phyloP scores from a whole-genome alignment of 2,113 vertebrate species.

The Entelurus aequoreus region DNA sequence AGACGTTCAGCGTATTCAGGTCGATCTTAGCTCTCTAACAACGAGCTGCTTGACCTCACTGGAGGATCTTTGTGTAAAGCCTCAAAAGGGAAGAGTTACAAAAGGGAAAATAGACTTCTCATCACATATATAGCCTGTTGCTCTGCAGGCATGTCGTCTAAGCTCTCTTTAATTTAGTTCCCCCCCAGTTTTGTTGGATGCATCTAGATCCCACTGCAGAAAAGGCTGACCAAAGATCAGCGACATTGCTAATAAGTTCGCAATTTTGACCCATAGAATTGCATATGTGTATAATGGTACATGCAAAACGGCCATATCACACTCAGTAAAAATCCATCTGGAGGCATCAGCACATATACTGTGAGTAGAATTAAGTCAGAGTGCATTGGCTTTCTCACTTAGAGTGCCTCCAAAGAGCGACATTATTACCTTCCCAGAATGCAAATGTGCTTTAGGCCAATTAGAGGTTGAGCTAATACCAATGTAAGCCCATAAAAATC shows the following conservation, averaged over 20 bases:
- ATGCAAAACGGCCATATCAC: constrained; percentile 57
- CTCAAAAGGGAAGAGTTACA: not conserved
- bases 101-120: not conserved
- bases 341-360: constrained; percentile 63
- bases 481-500: constrained; percentile 62
- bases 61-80: constrained; percentile 28
- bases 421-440: constrained; percentile 68
- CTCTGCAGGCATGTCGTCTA: constrained; percentile 6
- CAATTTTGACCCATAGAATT: constrained; percentile 28
- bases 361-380: constrained; percentile 58
- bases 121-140: constrained; percentile 3
- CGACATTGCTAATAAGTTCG: constrained; percentile 23
- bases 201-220: constrained; percentile 16
- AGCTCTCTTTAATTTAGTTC: constrained; percentile 18
- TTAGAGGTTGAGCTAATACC: constrained; percentile 66
- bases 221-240: constrained; percentile 20
- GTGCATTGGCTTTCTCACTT: constrained; percentile 64
- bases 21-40: constrained; percentile 27
- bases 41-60: constrained; percentile 32
- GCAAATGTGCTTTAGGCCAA: constrained; percentile 64
- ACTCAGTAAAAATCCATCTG: constrained; percentile 63
- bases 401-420: constrained; percentile 59
- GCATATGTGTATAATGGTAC: constrained; percentile 41
- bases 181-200: not conserved
- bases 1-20: constrained; percentile 54